Percentiles rank a stretch among this genome's conserved stretches.
Evolutionary conservation across 2,113 vertebrate genomes (phyloP).

Genomic region (Colossoma macropomum): DNA sequence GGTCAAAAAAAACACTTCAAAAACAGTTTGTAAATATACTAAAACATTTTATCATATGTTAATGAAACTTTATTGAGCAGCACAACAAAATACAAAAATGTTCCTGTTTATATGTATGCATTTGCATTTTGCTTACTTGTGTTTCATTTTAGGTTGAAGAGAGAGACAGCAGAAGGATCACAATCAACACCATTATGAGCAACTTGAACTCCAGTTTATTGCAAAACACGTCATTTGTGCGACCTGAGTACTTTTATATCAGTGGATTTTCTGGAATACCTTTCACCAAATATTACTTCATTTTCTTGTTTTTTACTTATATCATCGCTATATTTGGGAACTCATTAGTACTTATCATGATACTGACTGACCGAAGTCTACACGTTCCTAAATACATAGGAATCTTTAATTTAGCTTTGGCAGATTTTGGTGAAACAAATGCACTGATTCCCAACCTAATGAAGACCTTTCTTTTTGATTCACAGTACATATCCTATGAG

Average conservation of each 20-base stretch:
- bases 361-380: constrained; percentile 46
- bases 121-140: not conserved
- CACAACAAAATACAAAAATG: too few species aligned
- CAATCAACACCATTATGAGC: not conserved
- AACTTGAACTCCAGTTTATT: constrained; percentile 6
- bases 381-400: constrained; percentile 73
- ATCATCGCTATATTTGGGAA: constrained; percentile 58
- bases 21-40: too few species aligned
- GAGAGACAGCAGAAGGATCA: not conserved
- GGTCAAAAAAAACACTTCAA: too few species aligned
- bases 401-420: constrained; percentile 74
- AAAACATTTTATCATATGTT: too few species aligned
- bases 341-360: constrained; percentile 36
- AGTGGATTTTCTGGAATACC: constrained; percentile 47
- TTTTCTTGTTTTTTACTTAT: constrained; percentile 53
- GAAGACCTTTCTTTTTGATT: constrained; percentile 69
- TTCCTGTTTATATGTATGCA: not conserved
- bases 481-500: constrained; percentile 60
- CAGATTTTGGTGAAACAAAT: constrained; percentile 67
- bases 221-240: constrained; percentile 45
- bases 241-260: constrained; percentile 48
- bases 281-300: constrained; percentile 22
- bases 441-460: constrained; percentile 72
- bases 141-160: not conserved
- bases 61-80: too few species aligned